Base-by-base conservation (phyloP, 2,797 vertebrate genomes). In the Lacerta agilis region DNA sequence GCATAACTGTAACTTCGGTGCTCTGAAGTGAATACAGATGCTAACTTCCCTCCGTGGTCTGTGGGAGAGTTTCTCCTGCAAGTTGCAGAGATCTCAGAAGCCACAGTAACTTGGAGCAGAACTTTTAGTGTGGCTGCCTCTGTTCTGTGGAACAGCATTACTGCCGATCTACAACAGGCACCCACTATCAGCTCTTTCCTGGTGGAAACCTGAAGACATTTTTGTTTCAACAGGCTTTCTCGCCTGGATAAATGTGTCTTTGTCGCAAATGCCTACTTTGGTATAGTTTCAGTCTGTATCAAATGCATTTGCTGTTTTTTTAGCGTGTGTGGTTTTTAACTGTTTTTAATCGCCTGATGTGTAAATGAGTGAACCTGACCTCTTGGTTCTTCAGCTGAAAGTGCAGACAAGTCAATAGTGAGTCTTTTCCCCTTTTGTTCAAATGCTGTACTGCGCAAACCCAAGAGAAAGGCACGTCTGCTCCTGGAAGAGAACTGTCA, bases 401-500 rank as follows among this genome's bases (percentile, higher is more conserved):
- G 33, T 83, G 78, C 89, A 90, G 69, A 90, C 49, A 55, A 55
- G 49, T 55, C 49, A 55, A 72, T 86, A 43, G 9, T 88, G 84
- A 61, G 87, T 0, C 83, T 94, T 86, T 79, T 79, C 73, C 92
- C 93, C 41, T n/a, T 90, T 86, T 64, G 18, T 55, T 93, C 90
- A 49, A 85, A 72, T 49, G 36, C 43, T 58, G 3, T 73, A 45
- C 7, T 89, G 71, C 0, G 79, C 41, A 91, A 87, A 86, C 43
- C 4, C 66, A 71, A 83, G 49, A 86, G 71, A 67, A 9, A 3
- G 55, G 88, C 0, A 0, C 27, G 9, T 2, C 88, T 49, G 3
- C 33, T 92, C 27, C 29, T 75, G 38, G 64, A 25, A n/a, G 0
- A 29, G 61, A 79, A 58, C 4, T 1, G 0, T 78, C 83, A 77